These are phyloP conservation scores for Lordiphosa mommai DNA, from an alignment of 1,140 invertebrate genomes.

Conservation along the genomic window DNA sequence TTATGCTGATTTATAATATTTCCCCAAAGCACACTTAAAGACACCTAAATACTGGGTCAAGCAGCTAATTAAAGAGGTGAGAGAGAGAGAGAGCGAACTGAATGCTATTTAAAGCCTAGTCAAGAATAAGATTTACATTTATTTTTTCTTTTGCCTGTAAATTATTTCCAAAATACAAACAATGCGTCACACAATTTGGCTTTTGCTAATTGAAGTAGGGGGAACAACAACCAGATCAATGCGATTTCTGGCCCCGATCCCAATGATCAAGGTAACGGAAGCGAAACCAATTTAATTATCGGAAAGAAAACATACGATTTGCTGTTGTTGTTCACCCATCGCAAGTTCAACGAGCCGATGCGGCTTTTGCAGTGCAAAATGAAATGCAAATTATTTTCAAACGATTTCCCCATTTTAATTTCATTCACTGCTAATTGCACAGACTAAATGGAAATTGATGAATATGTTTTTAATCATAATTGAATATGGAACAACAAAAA, in stretches of 20 bases:
- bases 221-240: conserved; percentile 21
- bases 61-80: conserved; percentile 38
- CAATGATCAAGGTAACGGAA: conserved; percentile 69
- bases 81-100: conserved; percentile 3
- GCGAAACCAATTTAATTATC: conserved; percentile 61
- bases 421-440: conserved; percentile 49
- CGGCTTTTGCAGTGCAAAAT: conserved; percentile 16
- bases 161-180: conserved; percentile 64
- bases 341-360: conserved; percentile 43
- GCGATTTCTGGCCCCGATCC: conserved; percentile 32
- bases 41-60: conserved; percentile 25
- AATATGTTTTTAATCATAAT: conserved; percentile 52
- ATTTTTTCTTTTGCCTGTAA: conserved; percentile 36
- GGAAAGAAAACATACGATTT: conserved; percentile 29
- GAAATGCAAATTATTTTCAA: conserved; percentile 50
- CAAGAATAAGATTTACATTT: conserved; percentile 53
- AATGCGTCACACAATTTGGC: conserved; percentile 55
- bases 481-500: no score
- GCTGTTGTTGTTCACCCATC: no score
- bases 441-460: conserved; percentile 35
- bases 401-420: conserved; percentile 41
- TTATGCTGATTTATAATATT: conserved; percentile 13
- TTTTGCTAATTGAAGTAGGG: conserved; percentile 53
- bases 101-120: not conserved
- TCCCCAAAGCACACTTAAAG: not conserved